Evolutionary conservation across 2,113 vertebrate species (phyloP).

Genomic region (Engystomops pustulosus): DNA sequence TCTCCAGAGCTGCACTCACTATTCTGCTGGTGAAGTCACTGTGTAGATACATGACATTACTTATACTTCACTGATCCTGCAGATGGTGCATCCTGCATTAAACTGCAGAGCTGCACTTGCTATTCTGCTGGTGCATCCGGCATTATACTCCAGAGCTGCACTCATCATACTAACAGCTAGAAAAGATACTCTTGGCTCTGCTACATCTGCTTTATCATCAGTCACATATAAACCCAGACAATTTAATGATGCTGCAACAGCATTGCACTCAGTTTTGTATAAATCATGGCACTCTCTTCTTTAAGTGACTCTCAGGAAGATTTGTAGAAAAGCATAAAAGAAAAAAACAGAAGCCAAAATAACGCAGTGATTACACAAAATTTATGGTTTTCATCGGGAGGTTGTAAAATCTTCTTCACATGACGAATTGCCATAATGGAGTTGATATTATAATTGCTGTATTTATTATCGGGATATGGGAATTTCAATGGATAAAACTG

Average conservation of each 20-base stretch:
- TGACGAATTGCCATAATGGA: no score
- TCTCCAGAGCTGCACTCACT: no score
- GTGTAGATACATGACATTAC: no score
- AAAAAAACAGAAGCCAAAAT: not conserved
- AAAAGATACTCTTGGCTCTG: not conserved
- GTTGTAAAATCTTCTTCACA: not conserved
- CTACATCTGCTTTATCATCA: not conserved
- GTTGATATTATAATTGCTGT: not conserved
- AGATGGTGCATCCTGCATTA: no score
- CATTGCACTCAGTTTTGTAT: not conserved
- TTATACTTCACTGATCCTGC: no score
- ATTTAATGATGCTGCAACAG: not conserved
- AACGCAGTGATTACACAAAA: slow-evolving; percentile 31
- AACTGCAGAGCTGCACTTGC: no score
- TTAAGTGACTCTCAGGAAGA: slow-evolving; percentile 41
- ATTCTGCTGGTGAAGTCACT: no score
- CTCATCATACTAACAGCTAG: no score
- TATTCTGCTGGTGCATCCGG: no score
- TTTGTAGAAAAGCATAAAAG: not conserved
- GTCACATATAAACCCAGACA: not conserved
- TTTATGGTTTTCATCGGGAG: not conserved
- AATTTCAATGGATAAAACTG: not conserved
- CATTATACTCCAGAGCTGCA: no score
- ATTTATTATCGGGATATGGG: not conserved
- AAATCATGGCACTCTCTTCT: slow-evolving; percentile 7